Base-by-base conservation (phyloP, 2,797 vertebrate species). In the Sebastes baramenuke region DNA sequence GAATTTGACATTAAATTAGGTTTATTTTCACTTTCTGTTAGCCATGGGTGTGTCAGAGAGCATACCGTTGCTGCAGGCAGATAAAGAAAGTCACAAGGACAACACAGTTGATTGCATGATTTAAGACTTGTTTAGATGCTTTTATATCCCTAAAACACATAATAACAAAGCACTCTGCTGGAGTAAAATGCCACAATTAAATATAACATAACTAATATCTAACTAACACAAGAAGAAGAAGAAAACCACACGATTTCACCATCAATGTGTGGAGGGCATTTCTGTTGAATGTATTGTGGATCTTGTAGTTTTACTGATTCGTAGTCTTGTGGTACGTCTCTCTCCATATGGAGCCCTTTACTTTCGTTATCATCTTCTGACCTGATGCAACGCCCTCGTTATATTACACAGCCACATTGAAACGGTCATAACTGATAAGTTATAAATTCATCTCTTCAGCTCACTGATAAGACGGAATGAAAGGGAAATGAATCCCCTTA, bases 221-320 rank as follows among this genome's bases (percentile, higher is more conserved):
- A 27, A 55, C 4, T 2, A 27, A 59, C 4, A 9, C 5, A 4
- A 27, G n/a, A 20, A 49, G 60, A 58, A 9, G 11, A 25, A 25
- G 25, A 25, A 25, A 25, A 25, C 25, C 24, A 74, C 9, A 54
- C 6, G 46, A 59, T 62, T 67, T 29, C 62, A 60, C 6, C 5
- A 54, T 2, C 16, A 34, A 71, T 6, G 5, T 58, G 25, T 3
- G 27, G 27, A 71, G 52, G 29, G 25, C 30, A 13, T 65, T 34
- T 25, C 12, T 68, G 32, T 22, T 8, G 6, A 72, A 25, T 4
- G 38, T 5, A 27, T 52, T 65, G 9, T 71, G 85, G 86, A 18
- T 61, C 1, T 87, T 93, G 94, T 91, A 92, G 93, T 95, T 90
- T 70, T 56, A 58, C 7, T 4, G 1, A 1, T 10, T 8, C 1